Evolutionary conservation across 1,140 invertebrate species (phyloP).

Genomic region (Acromyrmex echinatior): DNA sequence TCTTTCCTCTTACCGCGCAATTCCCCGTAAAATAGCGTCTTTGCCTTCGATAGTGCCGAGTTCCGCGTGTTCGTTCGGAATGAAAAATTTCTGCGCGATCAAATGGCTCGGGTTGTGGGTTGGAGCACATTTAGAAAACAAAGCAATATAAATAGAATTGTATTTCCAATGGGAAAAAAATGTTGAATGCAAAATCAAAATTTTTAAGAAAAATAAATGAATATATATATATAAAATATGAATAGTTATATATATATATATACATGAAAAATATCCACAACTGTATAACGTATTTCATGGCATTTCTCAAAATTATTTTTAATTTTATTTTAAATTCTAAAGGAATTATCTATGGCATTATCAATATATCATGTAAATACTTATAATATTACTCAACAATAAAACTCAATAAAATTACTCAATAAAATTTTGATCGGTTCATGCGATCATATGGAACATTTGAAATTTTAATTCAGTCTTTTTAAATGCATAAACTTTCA

Average conservation of each 20-base stretch:
- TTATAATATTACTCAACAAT: neutral
- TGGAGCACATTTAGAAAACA: neutral
- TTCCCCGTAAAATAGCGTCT: conserved; percentile 40
- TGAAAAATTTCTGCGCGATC: conserved; percentile 30
- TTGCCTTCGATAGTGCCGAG: conserved; percentile 31
- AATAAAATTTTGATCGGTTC: neutral
- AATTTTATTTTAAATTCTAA: neutral
- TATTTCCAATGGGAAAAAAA: neutral
- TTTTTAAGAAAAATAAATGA: neutral
- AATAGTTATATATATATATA: too few relatives aligned
- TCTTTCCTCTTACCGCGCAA: neutral
- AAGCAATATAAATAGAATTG: neutral
- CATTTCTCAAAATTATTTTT: neutral
- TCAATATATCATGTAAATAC: neutral
- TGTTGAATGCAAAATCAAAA: neutral
- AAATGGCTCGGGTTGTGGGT: neutral
- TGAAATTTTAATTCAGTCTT: neutral
- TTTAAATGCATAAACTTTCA: neutral
- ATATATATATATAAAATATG: neutral
- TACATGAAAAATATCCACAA: neutral
- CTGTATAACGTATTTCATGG: neutral
- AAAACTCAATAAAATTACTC: neutral
- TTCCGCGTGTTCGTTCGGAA: conserved; percentile 20
- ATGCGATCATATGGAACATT: neutral
- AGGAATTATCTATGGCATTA: neutral